A percentile compares a stretch with the other conserved stretches of the same genome.
phyloP scores from a whole-genome alignment of 2,113 vertebrate genomes.

The Syrrhaptes paradoxus region DNA sequence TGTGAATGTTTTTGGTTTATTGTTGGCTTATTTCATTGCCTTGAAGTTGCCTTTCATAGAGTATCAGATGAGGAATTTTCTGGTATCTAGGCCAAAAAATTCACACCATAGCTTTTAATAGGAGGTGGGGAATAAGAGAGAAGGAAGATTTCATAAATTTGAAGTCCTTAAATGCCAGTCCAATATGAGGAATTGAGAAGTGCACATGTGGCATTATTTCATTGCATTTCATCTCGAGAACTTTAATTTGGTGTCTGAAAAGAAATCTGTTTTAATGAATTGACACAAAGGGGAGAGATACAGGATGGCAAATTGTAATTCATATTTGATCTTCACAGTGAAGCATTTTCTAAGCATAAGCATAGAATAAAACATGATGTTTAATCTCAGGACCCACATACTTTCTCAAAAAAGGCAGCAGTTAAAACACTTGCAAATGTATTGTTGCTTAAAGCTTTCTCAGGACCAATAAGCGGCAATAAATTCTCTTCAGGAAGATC shows the following conservation, averaged over 20 bases:
- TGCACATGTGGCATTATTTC: neutral
- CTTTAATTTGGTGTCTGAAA: neutral
- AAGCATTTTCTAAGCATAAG: neutral
- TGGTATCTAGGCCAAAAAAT: slow-evolving; percentile 14
- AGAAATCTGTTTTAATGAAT: neutral
- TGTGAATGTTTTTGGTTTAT: neutral
- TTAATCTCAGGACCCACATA: slow-evolving; percentile 18
- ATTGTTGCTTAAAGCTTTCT: slow-evolving; percentile 56
- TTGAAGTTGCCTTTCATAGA: slow-evolving; percentile 26
- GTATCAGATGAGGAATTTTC: slow-evolving; percentile 9
- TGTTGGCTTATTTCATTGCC: slow-evolving; percentile 3
- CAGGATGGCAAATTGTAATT: neutral
- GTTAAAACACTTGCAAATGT: slow-evolving; percentile 16
- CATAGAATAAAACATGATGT: neutral
- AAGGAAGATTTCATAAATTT: neutral
- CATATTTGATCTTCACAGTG: neutral
- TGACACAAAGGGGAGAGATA: neutral
- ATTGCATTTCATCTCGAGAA: neutral
- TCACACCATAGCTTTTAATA: slow-evolving; percentile 38
- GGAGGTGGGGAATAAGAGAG: neutral
- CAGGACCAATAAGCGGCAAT: slow-evolving; percentile 61
- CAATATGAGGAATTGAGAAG: neutral
- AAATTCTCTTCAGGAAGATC: slow-evolving; percentile 38
- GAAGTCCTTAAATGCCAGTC: neutral
- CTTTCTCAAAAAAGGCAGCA: slow-evolving; percentile 19